Evolutionary conservation across 2,888 invertebrate genomes (phyloP), one percentile per base, ranked within the genome.

Genomic region (Drosophila atripex): DNA sequence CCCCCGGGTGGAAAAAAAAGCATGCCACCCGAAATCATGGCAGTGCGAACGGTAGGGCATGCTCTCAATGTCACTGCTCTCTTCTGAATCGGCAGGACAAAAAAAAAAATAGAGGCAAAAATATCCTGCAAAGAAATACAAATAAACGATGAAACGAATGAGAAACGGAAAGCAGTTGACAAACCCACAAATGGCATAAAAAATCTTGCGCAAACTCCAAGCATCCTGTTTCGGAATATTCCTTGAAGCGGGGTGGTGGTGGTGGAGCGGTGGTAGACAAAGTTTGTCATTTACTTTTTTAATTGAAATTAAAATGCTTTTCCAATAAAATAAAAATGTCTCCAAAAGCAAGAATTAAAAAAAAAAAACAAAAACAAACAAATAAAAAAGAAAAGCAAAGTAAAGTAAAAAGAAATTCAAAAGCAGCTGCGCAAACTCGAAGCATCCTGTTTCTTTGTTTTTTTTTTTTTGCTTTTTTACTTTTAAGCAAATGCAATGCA

Each of bases 291-390:
- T 88, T 85, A 80, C 88, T 85, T 88, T 83, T 85, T 87, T 88
- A 85, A 85, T 87, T 87, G 86, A 85, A 87, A 85, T 85, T 87
- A 85, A 85, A 85, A 87, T 88, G 88, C 66, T 86, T 87, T 86
- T 80, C 78, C 84, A 82, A 86, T 83, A 79, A 73, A 75, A 18
- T 1, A 18, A 80, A 75, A 78, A 70, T 74, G 47, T 64, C 61
- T 53, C 57, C 57, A 28, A 41, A 41, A 71, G 68, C 58, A 45
- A 57, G 77, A 66, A 71, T n/a, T 6, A 4, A 46, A 50, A 77
- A 75, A 30, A 56, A 43, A 55, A 43, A 16, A 35, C 2, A n/a
- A 58, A 50, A 50, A n/a, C 66, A 69, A 68, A 68, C 45, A 52
- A 78, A 76, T 21, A 52, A 51, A 54, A 41, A 14, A 25, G 25